A percentile compares a stretch with the other conserved stretches of the same genome.
These are phyloP conservation scores for Macrotus californicus DNA, from an alignment of 2,113 vertebrate species.

Conservation along the genomic window DNA sequence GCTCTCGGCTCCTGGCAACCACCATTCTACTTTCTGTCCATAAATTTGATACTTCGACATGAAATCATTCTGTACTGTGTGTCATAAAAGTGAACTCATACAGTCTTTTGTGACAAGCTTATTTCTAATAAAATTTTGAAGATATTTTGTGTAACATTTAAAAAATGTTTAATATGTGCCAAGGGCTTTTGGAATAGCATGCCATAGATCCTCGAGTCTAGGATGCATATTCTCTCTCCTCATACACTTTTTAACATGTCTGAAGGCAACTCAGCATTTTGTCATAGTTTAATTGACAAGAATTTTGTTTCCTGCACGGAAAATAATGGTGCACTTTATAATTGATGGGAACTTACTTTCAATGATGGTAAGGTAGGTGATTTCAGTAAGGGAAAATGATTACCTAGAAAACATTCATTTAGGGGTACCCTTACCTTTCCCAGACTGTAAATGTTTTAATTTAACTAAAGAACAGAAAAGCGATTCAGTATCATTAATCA, in stretches of 20 bases:
- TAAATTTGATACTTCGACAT: background rate
- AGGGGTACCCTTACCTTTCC: constrained; percentile 10
- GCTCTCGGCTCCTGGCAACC: too few species aligned
- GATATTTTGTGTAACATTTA: background rate
- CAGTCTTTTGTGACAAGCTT: background rate
- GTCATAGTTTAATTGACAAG: background rate
- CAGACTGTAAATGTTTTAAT: constrained; percentile 68
- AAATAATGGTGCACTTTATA: background rate
- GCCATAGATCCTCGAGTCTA: background rate
- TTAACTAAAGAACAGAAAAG: constrained; percentile 64
- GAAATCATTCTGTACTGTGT: background rate
- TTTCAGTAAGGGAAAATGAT: constrained; percentile 43
- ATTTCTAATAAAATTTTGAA: background rate
- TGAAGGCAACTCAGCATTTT: background rate
- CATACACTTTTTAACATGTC: background rate
- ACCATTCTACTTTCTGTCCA: background rate
- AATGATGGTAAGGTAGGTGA: background rate
- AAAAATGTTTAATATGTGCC: background rate
- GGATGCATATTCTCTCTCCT: background rate
- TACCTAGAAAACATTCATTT: constrained; percentile 52
- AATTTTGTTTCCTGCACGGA: background rate
- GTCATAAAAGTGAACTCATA: background rate
- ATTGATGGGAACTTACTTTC: background rate
- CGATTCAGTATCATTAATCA: constrained; percentile 62
- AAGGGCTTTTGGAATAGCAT: background rate